Conservation (phyloP, 2,797 vertebrate genomes). For the Sylvia borin region DNA sequence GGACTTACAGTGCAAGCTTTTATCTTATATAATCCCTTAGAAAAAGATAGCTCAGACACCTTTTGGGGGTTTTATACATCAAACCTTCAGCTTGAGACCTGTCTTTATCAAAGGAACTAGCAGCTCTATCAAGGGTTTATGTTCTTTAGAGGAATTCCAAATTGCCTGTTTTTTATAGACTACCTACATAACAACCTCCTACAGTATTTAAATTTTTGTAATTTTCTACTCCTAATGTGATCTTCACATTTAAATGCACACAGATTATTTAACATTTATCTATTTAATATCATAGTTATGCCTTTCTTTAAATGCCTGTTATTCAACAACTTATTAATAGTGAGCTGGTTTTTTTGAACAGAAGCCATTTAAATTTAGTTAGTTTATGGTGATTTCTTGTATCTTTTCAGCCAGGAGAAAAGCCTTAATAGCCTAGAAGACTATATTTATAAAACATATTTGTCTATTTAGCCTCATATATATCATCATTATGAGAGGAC, state of each 20-base stretch:
- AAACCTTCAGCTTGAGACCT: conserved; percentile 74
- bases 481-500: conserved; percentile 43
- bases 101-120: conserved; percentile 73
- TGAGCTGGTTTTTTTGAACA: not conserved
- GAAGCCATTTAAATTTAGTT: conserved; percentile 61
- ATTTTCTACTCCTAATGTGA: conserved; percentile 72
- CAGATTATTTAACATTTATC: conserved; percentile 72
- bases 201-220: conserved; percentile 73
- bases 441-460: conserved; percentile 64
- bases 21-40: conserved; percentile 70
- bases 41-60: conserved; percentile 72
- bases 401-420: conserved; percentile 42
- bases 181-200: conserved; percentile 71
- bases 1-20: conserved; percentile 66
- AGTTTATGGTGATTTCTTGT: conserved; percentile 42
- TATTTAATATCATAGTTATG: conserved; percentile 70
- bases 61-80: conserved; percentile 72
- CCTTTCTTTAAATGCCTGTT: conserved; percentile 72
- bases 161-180: conserved; percentile 72
- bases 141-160: conserved; percentile 75
- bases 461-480: conserved; percentile 59
- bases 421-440: conserved; percentile 54
- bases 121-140: conserved; percentile 70
- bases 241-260: conserved; percentile 73
- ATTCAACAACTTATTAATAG: conserved; percentile 68